Base-by-base conservation (phyloP, 2,113 vertebrate species). In the Zosterops pallidus region DNA sequence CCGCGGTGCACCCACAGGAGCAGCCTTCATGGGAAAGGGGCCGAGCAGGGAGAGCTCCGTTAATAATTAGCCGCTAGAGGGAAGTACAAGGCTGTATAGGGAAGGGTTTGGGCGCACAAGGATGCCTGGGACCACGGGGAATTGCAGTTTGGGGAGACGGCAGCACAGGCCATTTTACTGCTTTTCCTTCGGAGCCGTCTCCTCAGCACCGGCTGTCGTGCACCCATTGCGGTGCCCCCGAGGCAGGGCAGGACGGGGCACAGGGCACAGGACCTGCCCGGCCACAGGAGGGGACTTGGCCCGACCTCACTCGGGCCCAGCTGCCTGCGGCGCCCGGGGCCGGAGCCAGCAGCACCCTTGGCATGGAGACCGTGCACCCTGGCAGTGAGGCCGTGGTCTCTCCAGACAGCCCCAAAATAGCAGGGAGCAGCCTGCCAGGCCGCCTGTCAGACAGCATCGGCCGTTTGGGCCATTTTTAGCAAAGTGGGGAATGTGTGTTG, bases 41-140 rank as follows among this genome's bases (percentile, higher is more conserved):
- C 59, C 42, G n/a, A 60, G 60, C 62, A 19, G 56, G 46, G 59
- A 81, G 9, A 22, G 26, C 62, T 55, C 20, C 35, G 3, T 13
- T 21, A 33, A 18, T 55, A 18, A 76, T 68, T 18, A 83, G 49
- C 86, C 33, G 18, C 80, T 76, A 92, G 76, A 80, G 68, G 72
- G 84, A 91, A 86, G 63, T n/a, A 9, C 26, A 12, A 35, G 28
- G 81, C 77, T 47, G 8, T 11, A 3, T 3, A 2, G 49, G 37
- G 46, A 60, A 68, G 7, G 13, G 18, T 46, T 41, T 37, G 39
- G 23, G 14, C 0, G 0, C 18, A 24, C 56, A 9, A 1, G 0
- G 1, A 13, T 13, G 28, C 14, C 1, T 1, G 12, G 52, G 22
- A 37, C 35, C 35, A 5, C 0, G 0, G 24, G 72, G 16, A 41